A percentile compares a stretch with the other conserved stretches of the same genome.
phyloP scores from a whole-genome alignment of 2,888 invertebrate genomes.

The Nipponacmea schrenckii region DNA sequence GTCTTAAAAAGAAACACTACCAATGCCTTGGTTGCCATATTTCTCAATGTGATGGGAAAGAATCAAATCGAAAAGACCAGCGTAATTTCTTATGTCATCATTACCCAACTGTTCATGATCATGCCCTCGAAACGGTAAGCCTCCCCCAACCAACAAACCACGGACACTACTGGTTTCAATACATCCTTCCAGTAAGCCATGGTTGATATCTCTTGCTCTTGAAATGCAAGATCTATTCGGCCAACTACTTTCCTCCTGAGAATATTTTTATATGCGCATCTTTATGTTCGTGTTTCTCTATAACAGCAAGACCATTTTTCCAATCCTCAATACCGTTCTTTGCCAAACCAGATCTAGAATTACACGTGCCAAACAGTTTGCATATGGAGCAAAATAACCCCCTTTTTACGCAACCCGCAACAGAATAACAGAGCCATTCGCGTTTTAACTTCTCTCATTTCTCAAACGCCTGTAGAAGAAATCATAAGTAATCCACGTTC shows the following conservation, averaged over 20 bases:
- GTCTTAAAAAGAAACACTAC: background rate
- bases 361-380: background rate
- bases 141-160: background rate
- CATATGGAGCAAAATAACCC: background rate
- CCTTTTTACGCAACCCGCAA: no score
- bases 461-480: no score
- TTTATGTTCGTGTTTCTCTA: background rate
- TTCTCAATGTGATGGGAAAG: background rate
- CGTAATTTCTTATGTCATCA: background rate
- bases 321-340: background rate
- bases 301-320: background rate
- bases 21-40: no score
- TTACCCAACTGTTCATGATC: background rate
- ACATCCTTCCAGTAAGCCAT: background rate
- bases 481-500: background rate
- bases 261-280: background rate
- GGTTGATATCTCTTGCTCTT: background rate
- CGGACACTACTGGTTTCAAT: background rate
- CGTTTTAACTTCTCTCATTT: background rate
- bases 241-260: background rate
- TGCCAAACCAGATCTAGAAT: background rate
- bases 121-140: background rate
- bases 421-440: background rate
- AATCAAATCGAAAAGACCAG: background rate
- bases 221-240: background rate